phyloP scores from a whole-genome alignment of 2,113 vertebrate genomes.

The Cathartes aura region DNA sequence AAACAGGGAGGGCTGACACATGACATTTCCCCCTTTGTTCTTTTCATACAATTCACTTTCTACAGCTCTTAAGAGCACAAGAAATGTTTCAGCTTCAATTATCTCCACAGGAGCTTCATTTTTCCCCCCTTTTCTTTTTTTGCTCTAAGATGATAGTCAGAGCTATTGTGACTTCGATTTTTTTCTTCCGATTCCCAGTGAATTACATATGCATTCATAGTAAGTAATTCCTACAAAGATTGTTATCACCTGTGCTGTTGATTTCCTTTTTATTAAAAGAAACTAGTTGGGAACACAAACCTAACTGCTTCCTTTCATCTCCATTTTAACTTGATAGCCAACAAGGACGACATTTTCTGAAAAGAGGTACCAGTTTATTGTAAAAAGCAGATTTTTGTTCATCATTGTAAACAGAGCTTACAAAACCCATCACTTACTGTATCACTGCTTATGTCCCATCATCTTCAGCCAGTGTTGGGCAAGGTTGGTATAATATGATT shows the following conservation, averaged over 20 bases:
- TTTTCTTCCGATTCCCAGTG: background rate
- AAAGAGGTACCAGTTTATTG: background rate
- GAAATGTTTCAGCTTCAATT: conserved; percentile 51
- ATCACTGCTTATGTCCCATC: background rate
- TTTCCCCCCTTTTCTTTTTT: accelerated
- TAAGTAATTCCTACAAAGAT: background rate
- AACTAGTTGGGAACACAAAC: background rate
- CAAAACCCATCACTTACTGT: background rate
- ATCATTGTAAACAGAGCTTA: background rate
- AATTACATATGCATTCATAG: background rate
- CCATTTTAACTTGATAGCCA: background rate
- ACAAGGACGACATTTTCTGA: background rate
- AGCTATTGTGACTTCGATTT: background rate
- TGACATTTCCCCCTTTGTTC: conserved; percentile 14
- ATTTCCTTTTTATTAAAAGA: background rate
- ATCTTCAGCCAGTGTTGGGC: background rate
- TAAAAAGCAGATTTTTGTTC: background rate
- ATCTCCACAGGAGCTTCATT: conserved; percentile 6
- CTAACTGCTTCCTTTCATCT: background rate
- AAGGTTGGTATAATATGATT: background rate
- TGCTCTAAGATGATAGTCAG: background rate
- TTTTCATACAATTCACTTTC: conserved; percentile 27
- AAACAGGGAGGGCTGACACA: background rate
- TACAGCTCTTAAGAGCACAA: conserved; percentile 13
- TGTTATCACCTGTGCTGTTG: background rate